A percentile compares a stretch with the other conserved stretches of the same genome.
phyloP scores from a whole-genome alignment of 2,797 vertebrate species.

The Lerista edwardsae region DNA sequence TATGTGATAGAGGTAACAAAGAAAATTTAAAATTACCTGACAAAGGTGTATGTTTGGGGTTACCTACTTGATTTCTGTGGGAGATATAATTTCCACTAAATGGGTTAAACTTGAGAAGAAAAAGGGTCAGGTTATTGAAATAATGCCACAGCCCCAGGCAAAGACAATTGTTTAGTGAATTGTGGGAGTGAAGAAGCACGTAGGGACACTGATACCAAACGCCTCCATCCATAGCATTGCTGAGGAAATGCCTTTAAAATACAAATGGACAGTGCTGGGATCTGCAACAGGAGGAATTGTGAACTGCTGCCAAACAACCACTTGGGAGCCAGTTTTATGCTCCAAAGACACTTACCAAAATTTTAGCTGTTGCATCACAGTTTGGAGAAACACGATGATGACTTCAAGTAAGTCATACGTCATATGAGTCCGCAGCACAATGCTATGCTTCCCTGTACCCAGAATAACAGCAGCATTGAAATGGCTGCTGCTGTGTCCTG shows the following conservation, averaged over 20 bases:
- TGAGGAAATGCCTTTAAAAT: slow-evolving; percentile 15
- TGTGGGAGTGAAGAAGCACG: neutral
- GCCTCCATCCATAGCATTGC: neutral
- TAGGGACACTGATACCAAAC: neutral
- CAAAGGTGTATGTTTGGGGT: neutral
- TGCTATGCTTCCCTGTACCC: neutral
- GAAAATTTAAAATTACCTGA: neutral
- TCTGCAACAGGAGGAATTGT: neutral
- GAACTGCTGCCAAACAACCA: slow-evolving; percentile 6
- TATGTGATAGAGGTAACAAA: neutral
- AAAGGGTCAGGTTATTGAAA: neutral
- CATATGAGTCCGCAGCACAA: neutral
- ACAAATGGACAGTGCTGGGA: neutral
- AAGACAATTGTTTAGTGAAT: neutral
- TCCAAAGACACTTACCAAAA: slow-evolving; percentile 20
- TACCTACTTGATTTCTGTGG: neutral
- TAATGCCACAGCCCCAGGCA: neutral
- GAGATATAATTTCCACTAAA: neutral
- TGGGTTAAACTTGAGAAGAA: neutral
- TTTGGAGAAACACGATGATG: neutral
- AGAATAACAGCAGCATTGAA: too few relatives aligned
- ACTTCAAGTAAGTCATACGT: slow-evolving; percentile 6
- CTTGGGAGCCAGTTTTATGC: slow-evolving; percentile 9
- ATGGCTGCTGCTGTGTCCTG: too few relatives aligned
- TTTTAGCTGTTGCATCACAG: slow-evolving; percentile 24